phyloP scores from a whole-genome alignment of 2,113 vertebrate genomes.

The Leucopternis melanops region DNA sequence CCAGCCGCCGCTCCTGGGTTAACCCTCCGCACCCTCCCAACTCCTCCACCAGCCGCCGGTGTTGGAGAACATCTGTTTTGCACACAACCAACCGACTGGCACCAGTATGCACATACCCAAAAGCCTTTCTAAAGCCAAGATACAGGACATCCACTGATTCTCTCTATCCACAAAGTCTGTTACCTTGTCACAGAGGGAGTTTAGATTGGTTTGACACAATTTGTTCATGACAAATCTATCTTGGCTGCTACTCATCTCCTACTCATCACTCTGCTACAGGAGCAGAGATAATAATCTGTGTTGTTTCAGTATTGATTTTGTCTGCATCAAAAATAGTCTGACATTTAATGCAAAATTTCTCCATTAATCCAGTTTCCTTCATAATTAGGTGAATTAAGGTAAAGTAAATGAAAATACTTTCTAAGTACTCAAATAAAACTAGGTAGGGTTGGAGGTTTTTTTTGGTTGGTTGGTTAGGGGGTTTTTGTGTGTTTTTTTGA shows the following conservation, averaged over 20 bases:
- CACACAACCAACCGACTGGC: not conserved
- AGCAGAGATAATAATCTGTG: not conserved
- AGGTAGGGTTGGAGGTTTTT: accelerated
- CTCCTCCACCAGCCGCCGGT: not conserved
- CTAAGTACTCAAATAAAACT: not conserved
- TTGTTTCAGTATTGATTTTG: not conserved
- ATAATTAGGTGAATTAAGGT: not conserved
- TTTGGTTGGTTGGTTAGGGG: not conserved
- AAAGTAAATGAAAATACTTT: not conserved
- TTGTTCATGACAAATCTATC: not conserved
- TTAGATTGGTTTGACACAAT: not conserved
- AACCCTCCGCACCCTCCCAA: not conserved
- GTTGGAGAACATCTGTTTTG: not conserved
- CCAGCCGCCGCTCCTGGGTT: not conserved
- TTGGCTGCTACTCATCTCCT: not conserved
- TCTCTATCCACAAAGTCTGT: not conserved
- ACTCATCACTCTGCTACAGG: not conserved
- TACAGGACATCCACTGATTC: not conserved
- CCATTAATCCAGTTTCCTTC: not conserved
- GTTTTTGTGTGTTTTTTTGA: accelerated
- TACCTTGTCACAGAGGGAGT: not conserved
- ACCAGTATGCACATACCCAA: not conserved
- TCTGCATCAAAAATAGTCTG: not conserved
- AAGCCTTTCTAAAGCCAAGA: not conserved
- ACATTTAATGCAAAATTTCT: not conserved